Conservation (phyloP, 2,888 invertebrate species). For the Volucella zonaria region DNA sequence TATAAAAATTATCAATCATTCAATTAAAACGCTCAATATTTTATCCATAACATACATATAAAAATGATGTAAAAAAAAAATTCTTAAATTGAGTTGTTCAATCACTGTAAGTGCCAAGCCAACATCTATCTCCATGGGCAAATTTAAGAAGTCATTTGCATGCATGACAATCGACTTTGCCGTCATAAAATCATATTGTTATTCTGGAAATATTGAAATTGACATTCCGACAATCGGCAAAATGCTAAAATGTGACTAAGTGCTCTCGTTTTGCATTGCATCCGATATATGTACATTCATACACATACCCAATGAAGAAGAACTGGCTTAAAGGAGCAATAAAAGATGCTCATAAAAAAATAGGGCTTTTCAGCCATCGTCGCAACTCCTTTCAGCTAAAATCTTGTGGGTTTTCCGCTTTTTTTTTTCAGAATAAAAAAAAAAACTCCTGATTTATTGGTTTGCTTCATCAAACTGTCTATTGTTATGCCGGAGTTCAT, state of each 20-base stretch:
- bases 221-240: constrained; percentile 68
- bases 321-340: constrained; percentile 57
- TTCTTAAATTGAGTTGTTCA: constrained; percentile 39
- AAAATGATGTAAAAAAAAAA: background rate
- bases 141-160: constrained; percentile 80
- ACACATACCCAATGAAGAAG: constrained; percentile 40
- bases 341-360: constrained; percentile 67
- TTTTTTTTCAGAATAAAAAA: constrained; percentile 39
- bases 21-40: constrained; percentile 18
- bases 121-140: background rate
- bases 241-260: constrained; percentile 67
- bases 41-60: constrained; percentile 12
- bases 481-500: constrained; percentile 72
- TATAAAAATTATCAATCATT: background rate
- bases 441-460: constrained; percentile 72
- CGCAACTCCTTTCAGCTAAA: constrained; percentile 61
- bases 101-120: constrained; percentile 51
- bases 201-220: constrained; percentile 72
- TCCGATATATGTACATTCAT: constrained; percentile 10
- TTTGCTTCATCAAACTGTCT: constrained; percentile 74
- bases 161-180: constrained; percentile 79
- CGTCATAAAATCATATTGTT: constrained; percentile 71
- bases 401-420: constrained; percentile 62
- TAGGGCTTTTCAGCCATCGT: constrained; percentile 30
- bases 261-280: constrained; percentile 24